phyloP scores from a whole-genome alignment of 2,113 vertebrate species.

The Onychorhynchus coronatus region DNA sequence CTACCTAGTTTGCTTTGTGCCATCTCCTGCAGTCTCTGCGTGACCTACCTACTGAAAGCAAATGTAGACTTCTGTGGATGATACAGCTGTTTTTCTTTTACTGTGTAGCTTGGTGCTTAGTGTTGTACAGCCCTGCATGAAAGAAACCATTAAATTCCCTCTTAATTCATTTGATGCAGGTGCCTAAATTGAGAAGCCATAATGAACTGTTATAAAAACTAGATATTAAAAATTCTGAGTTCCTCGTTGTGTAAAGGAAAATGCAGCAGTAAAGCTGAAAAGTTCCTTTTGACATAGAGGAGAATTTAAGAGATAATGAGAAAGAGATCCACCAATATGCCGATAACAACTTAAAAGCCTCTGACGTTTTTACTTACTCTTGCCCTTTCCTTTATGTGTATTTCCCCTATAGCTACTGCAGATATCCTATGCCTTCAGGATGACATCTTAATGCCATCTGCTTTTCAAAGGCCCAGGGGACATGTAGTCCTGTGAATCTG shows the following conservation, averaged over 20 bases:
- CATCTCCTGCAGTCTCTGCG: neutral
- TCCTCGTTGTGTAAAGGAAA: neutral
- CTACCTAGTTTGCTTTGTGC: neutral
- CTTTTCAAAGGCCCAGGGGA: neutral
- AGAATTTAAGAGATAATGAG: neutral
- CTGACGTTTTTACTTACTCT: neutral
- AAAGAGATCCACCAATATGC: neutral
- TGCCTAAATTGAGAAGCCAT: neutral
- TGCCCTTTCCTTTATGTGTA: neutral
- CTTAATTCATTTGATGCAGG: neutral
- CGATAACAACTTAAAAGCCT: neutral
- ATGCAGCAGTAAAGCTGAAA: neutral
- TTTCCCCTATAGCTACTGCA: neutral
- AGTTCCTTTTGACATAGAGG: neutral
- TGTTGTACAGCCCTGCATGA: neutral
- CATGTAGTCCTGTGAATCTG: rapidly evolving
- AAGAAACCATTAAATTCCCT: neutral
- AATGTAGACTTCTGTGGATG: neutral
- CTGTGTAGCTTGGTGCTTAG: neutral
- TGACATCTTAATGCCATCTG: neutral
- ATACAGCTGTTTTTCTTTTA: neutral
- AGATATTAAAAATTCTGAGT: neutral
- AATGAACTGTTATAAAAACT: neutral
- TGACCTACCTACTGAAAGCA: neutral
- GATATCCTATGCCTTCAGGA: neutral